These are phyloP conservation scores for Drosophila anomelani DNA, from an alignment of 2,888 invertebrate genomes.

Conservation along the genomic window DNA sequence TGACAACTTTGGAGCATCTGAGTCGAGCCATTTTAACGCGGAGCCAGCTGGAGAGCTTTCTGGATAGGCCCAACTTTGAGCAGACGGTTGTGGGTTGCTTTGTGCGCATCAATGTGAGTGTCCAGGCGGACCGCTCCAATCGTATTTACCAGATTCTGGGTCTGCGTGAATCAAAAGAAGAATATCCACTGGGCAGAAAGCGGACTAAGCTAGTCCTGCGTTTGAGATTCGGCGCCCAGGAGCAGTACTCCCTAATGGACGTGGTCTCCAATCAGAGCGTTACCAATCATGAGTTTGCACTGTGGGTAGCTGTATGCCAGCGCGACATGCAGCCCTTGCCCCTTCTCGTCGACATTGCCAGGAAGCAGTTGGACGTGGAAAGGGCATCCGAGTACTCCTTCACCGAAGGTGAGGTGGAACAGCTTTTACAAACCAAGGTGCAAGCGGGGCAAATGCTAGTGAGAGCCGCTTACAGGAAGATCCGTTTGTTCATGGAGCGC, in stretches of 20 bases:
- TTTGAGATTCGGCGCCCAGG: conserved; percentile 19
- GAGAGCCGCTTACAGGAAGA: conserved; percentile 44
- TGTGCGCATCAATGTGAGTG: conserved; percentile 43
- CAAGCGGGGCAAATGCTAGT: conserved; percentile 7
- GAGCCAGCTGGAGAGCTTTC: conserved; percentile 35
- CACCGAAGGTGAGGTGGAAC: conserved; percentile 51
- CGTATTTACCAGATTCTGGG: conserved; percentile 32
- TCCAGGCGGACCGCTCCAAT: neutral
- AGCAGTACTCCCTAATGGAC: conserved; percentile 20
- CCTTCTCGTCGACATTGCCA: conserved; percentile 15
- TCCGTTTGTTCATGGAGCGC: conserved; percentile 46
- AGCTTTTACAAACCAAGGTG: conserved; percentile 34
- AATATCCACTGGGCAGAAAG: conserved; percentile 32
- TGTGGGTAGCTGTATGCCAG: conserved; percentile 26
- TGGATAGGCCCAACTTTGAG: conserved; percentile 57
- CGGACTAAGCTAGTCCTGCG: conserved; percentile 30
- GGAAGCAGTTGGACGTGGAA: conserved; percentile 41
- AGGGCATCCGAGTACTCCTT: conserved; percentile 24
- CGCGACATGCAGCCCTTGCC: conserved; percentile 21
- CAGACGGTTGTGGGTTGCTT: conserved; percentile 47
- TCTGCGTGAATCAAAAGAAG: conserved; percentile 2
- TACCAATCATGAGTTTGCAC: conserved; percentile 24
- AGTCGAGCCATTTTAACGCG: conserved; percentile 39
- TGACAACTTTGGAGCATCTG: conserved; percentile 19
- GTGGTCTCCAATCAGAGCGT: conserved; percentile 46